Conservation (phyloP, 2,888 invertebrate genomes). For the Perizoma affinitatum region DNA sequence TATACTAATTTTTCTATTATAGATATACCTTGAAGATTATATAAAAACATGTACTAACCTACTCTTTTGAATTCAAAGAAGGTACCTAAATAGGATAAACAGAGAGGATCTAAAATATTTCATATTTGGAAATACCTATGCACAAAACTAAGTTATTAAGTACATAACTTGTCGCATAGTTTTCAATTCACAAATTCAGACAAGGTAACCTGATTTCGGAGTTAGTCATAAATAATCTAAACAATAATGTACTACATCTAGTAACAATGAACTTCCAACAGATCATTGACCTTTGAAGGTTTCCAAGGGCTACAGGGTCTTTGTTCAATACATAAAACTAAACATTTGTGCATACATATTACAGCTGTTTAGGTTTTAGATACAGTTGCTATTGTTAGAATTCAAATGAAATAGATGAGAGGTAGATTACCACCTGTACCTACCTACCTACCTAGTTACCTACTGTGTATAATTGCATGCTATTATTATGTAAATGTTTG, state of each 20-base stretch:
- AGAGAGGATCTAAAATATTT: too few relatives aligned
- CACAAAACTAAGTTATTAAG: too few relatives aligned
- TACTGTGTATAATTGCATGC: slow-evolving; percentile 30
- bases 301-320: slow-evolving; percentile 42
- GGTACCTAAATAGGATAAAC: too few relatives aligned
- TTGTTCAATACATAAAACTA: slow-evolving; percentile 34
- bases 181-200: not conserved
- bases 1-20: too few relatives aligned
- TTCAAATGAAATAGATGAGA: slow-evolving; percentile 31
- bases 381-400: slow-evolving; percentile 29
- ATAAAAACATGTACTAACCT: too few relatives aligned
- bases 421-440: slow-evolving; percentile 25
- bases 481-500: slow-evolving; percentile 29
- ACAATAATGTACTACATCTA: slow-evolving; percentile 12
- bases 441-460: slow-evolving; percentile 18
- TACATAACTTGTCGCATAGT: too few relatives aligned
- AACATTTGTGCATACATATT: slow-evolving; percentile 39
- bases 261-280: slow-evolving; percentile 37
- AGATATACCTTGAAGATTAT: too few relatives aligned
- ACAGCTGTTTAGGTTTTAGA: slow-evolving; percentile 45
- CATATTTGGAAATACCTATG: too few relatives aligned
- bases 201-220: not conserved
- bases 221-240: not conserved
- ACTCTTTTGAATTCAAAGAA: too few relatives aligned
- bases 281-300: slow-evolving; percentile 44